Evolutionary conservation across 2,888 invertebrate genomes (phyloP).

Genomic region (Stenurella melanura): DNA sequence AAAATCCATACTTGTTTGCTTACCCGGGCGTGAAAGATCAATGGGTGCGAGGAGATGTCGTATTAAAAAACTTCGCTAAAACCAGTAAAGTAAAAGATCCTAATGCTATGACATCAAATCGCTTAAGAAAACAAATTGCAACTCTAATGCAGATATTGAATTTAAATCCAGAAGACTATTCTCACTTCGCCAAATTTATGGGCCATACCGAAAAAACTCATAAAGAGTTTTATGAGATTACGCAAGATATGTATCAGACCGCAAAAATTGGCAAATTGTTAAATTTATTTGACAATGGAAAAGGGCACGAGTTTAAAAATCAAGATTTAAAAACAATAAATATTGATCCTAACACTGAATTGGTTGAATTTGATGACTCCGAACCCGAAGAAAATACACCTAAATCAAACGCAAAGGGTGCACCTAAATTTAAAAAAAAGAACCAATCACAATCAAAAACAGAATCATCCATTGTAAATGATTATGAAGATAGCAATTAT

Average conservation of each 20-base stretch:
- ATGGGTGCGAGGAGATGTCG: conserved; percentile 1
- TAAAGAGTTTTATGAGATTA: conserved; percentile 5
- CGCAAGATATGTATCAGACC: neutral
- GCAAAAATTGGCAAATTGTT: neutral
- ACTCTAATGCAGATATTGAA: no score
- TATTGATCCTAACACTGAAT: neutral
- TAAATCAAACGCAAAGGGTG: neutral
- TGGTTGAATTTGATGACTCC: neutral
- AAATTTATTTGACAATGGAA: conserved; percentile 5
- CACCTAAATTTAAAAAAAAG: neutral
- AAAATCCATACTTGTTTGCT: neutral
- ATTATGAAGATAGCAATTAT: no score
- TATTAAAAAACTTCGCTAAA: neutral
- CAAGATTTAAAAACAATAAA: neutral
- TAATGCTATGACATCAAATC: neutral
- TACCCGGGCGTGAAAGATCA: conserved; percentile 2
- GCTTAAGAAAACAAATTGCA: neutral
- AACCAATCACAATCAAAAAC: neutral
- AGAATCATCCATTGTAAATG: no score
- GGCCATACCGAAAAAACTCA: conserved; percentile 3
- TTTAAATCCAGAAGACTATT: neutral
- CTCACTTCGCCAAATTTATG: conserved; percentile 1
- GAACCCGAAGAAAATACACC: neutral
- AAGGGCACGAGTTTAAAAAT: neutral
- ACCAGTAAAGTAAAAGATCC: neutral